Conservation (phyloP, 2,888 invertebrate genomes). For the Drosophila yooni region DNA sequence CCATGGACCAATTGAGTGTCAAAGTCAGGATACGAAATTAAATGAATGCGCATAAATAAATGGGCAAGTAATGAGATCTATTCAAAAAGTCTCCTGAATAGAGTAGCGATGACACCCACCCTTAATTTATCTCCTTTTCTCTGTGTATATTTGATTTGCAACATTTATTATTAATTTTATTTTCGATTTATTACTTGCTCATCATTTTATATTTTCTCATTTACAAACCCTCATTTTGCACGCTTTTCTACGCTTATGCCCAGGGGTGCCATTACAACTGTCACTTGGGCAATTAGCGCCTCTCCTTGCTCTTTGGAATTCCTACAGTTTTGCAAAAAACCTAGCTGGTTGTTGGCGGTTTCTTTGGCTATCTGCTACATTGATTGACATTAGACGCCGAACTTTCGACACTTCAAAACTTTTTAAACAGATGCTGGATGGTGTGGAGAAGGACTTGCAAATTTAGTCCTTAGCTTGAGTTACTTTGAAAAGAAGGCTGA, state of each 20-base stretch:
- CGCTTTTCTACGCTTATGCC: conserved; percentile 23
- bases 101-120: background rate
- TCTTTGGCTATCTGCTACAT: conserved; percentile 22
- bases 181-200: conserved; percentile 1
- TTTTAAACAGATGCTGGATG: conserved; percentile 44
- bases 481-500: conserved; percentile 14
- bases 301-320: conserved; percentile 14
- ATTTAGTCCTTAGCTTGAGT: conserved; percentile 37
- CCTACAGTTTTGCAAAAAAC: conserved; percentile 24
- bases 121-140: background rate
- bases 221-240: background rate
- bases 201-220: background rate
- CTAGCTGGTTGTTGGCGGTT: conserved; percentile 29
- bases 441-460: conserved; percentile 36
- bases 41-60: conserved; percentile 39
- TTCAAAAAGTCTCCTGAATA: conserved; percentile 29
- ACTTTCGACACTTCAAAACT: conserved; percentile 31
- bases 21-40: conserved; percentile 41
- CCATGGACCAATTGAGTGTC: conserved; percentile 29
- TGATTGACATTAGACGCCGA: conserved; percentile 41
- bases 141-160: background rate
- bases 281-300: conserved; percentile 58
- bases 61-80: conserved; percentile 41
- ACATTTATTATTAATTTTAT: conserved; percentile 1
- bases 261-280: conserved; percentile 46